Base-by-base conservation (phyloP, 1,140 invertebrate species). In the Acromyrmex echinatior region DNA sequence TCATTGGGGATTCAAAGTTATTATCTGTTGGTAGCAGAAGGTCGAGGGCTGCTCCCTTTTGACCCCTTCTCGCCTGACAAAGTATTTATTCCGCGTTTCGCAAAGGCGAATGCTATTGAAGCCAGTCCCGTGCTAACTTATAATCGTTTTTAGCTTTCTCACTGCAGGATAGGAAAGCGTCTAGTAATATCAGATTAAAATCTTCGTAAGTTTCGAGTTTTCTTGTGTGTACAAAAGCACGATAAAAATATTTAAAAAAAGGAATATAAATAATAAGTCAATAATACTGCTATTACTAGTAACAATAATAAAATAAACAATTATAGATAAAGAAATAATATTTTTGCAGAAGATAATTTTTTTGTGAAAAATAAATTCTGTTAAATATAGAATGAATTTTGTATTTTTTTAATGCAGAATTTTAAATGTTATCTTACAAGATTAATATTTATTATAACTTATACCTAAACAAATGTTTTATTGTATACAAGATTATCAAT, bases 1-100 rank as follows among this genome's bases (percentile, higher is more conserved):
- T 78, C 53, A 77, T 60, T 63, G 58, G 80, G 79, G 88, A 88
- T 87, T 89, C 68, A 66, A 90, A 92, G 87, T 92, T 92, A 92
- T 92, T 92, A 92, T 92, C 92, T 91, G 81, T 70, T 91, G 73
- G 87, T 70, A 91, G 78, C 92, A 91, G 91, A 91, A 91, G 90
- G 91, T 68, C 39, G 81, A 58, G 81, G 28, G 56, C 77, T 25
- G 78, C 74, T 49, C 63, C 65, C 68, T 73, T 86, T 81, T 86
- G 77, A 80, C 18, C 65, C 74, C 63, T 39, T 71, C 68, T 73
- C 62, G 28, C 25, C 21, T 25, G 62, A 58, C 70, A 35, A 68
- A 62, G 71, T 79, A 79, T 90, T 84, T 85, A 84, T 89, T 79
- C 66, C 18, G 56, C 81, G 56, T 88, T 53, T 81, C 25, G 66